Evolutionary conservation across 2,797 vertebrate genomes (phyloP), one percentile per base, ranked within the genome.

Genomic region (Okamejei kenojei): DNA sequence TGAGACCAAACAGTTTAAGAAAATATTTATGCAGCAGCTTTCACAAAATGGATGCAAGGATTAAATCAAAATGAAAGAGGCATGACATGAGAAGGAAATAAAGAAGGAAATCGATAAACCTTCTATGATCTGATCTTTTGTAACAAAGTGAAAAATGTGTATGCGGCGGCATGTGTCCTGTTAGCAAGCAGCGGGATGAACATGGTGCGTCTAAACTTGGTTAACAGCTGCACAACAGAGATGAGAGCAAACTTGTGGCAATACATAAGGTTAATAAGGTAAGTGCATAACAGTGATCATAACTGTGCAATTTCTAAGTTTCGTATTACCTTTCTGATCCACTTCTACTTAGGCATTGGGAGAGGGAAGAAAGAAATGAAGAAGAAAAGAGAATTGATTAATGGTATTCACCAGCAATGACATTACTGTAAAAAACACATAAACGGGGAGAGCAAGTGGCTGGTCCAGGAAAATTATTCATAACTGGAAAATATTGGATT

Each of bases 321-420:
- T 97, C 98, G 98, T 98, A 97, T 99, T 99, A 99, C 99, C 98
- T 99, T 99, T 99, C 98, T 99, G 98, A 97, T 99, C 99, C 98
- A 99, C 99, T 99, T 99, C 99, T 99, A 99, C 97, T 97, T 97
- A 98, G 96, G 96, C 96, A 96, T 96, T 96, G 95, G 80, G 96
- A 96, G 95, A 97, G 95, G 96, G 96, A 97, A 96, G 95, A 97
- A 96, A 97, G 96, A 97, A 96, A 96, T 96, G 97, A 96, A 97
- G 96, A 94, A 96, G 96, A 96, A 96, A 97, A 97, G 96, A 97
- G 96, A 97, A 97, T 95, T 96, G 96, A 97, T 97, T 96, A 97
- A 96, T 97, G 96, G 96, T 96, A 95, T 76, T 76, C 90, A 92
- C 45, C 71, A 29, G 23, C 73, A 74, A 74, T 76, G 10, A 9